Base-by-base conservation (phyloP, 2,797 vertebrate genomes). In the Garrulus glandarius region DNA sequence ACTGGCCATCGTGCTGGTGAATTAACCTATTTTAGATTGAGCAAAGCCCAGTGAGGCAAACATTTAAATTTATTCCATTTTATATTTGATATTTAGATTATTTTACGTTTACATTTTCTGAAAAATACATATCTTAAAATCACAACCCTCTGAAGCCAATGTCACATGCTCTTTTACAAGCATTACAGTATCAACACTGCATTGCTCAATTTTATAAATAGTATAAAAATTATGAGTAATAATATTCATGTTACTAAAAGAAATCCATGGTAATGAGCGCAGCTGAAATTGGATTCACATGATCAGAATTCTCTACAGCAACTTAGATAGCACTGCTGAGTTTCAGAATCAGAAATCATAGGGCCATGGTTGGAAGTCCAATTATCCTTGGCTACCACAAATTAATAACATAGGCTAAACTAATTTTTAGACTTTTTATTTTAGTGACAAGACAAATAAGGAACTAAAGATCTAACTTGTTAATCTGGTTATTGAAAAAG, bases 281-380 rank as follows among this genome's bases (percentile, higher is more conserved):
- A 95, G 89, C 89, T 95, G 95, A 89, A 93, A 94, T 75, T 87
- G 84, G 64, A 87, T 84, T 95, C 89, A 91, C 87, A 68, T 53
- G 84, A 83, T 77, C 76, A 78, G 65, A 92, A 74, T 78, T 86
- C 71, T 85, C 43, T 93, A 34, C 76, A 84, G 83, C 75, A 87
- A 68, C 53, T 79, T 69, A 37, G 56, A 59, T 7, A 85, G 67
- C 18, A 49, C 44, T 81, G 83, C 68, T 65, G 55, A 67, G 15
- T 78, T 87, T 88, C 74, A 91, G 56, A 76, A 47, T 39, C 50
- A 81, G 61, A 79, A 74, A 71, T 61, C 4, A 1, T 46, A 39
- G 71, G 60, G 67, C 43, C 46, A 67, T 22, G 6, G 59, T 27
- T 82, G 57, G 46, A 75, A 89, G 65, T 84, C 50, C 18, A 76